Evolutionary conservation across 2,888 invertebrate species (phyloP).

Genomic region (Epinotia nisella): DNA sequence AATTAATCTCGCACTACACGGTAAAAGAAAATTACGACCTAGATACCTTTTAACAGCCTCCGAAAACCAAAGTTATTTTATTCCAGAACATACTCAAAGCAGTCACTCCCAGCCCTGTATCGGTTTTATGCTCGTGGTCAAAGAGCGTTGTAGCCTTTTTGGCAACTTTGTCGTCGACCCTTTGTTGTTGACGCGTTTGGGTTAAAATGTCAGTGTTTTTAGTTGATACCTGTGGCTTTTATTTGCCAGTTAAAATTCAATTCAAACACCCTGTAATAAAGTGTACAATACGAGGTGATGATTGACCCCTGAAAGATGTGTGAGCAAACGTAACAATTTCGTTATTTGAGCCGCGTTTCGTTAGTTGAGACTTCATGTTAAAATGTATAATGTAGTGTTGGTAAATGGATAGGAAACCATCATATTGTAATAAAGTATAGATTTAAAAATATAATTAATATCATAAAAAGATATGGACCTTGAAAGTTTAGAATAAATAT

Average conservation of each 20-base stretch:
- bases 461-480: too few relatives aligned
- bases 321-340: neutral
- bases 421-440: too few relatives aligned
- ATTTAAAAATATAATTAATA: too few relatives aligned
- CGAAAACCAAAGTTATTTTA: constrained; percentile 1
- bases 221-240: neutral
- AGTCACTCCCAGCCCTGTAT: neutral
- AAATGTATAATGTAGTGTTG: too few relatives aligned
- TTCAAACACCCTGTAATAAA: neutral
- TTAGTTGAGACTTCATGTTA: too few relatives aligned
- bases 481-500: too few relatives aligned
- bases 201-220: neutral
- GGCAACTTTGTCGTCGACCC: neutral
- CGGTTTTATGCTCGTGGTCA: constrained; percentile 2
- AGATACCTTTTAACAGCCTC: neutral
- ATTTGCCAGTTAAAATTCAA: neutral
- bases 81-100: neutral
- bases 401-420: too few relatives aligned
- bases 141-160: neutral
- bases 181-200: neutral
- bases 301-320: neutral
- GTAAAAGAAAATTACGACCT: neutral
- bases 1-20: too few relatives aligned
- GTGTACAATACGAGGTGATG: neutral
- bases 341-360: too few relatives aligned